Conservation (phyloP, 1,140 invertebrate genomes). For the Drosophila nannoptera region DNA sequence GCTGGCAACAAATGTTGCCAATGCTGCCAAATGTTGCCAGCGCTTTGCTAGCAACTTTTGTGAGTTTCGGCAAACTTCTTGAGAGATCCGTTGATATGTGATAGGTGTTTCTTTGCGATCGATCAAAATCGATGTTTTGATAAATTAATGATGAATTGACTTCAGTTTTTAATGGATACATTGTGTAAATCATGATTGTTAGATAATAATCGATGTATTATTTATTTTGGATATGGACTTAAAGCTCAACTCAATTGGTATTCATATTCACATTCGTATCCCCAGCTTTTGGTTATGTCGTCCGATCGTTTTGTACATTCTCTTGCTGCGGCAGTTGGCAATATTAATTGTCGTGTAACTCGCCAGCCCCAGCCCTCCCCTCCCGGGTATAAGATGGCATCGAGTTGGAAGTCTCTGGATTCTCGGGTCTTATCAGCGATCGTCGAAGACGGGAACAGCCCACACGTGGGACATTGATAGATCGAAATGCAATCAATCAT, state of each 20-base stretch:
- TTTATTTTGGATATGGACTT: too few species aligned
- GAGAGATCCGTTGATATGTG: conserved; percentile 1
- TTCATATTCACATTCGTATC: too few species aligned
- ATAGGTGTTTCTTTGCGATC: not conserved
- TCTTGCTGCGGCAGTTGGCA: conserved; percentile 23
- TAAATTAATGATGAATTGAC: too few species aligned
- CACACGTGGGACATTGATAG: conserved; percentile 56
- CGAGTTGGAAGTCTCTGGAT: conserved; percentile 33
- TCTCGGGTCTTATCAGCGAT: conserved; percentile 19
- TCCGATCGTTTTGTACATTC: conserved; percentile 28
- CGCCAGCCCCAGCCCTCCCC: not conserved
- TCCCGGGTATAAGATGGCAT: conserved; percentile 22
- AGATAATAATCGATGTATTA: too few species aligned
- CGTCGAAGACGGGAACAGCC: not conserved
- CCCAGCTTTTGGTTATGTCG: conserved; percentile 25
- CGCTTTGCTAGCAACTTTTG: conserved; percentile 30
- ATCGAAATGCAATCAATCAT: conserved; percentile 72
- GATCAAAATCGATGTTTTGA: not conserved
- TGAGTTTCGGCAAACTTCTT: conserved; percentile 17
- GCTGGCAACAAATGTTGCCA: conserved; percentile 20
- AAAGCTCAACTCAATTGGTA: too few species aligned
- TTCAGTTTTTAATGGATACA: too few species aligned
- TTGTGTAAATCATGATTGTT: too few species aligned
- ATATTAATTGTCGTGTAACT: conserved; percentile 62
- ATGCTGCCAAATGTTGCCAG: conserved; percentile 17